Evolutionary conservation across 1,140 invertebrate species (phyloP).

Genomic region (Laupala kohalensis): DNA sequence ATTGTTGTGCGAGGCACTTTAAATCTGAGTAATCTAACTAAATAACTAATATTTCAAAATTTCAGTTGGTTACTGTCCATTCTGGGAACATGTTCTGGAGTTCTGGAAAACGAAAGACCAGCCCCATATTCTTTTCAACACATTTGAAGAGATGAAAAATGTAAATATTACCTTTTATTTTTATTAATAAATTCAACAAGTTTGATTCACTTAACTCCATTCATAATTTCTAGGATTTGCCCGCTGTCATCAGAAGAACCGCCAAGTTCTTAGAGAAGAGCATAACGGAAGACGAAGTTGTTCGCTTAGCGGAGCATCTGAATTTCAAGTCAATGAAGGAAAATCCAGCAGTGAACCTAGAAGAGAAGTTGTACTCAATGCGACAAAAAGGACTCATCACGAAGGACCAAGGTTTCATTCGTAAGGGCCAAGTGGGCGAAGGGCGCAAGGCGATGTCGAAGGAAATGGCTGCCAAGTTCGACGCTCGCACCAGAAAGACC

Average conservation of each 20-base stretch:
- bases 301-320: conserved; percentile 39
- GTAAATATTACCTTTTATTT: neutral
- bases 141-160: conserved; percentile 34
- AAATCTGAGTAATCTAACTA: no score
- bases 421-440: neutral
- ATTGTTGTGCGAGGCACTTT: no score
- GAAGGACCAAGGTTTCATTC: conserved; percentile 1
- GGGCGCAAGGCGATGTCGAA: conserved; percentile 1
- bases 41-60: neutral
- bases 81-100: conserved; percentile 23
- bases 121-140: conserved; percentile 33
- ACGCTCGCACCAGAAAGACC: neutral
- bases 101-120: conserved; percentile 30
- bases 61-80: conserved; percentile 17
- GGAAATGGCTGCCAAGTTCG: neutral
- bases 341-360: conserved; percentile 28
- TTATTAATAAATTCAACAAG: neutral
- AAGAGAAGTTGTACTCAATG: conserved; percentile 17
- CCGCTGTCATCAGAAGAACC: conserved; percentile 37
- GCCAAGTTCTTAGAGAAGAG: conserved; percentile 41
- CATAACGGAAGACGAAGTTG: conserved; percentile 34
- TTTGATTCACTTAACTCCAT: neutral
- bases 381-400: neutral
- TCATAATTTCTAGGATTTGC: conserved; percentile 33
- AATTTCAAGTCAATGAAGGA: conserved; percentile 53